Evolutionary conservation across 2,113 vertebrate species (phyloP).

Genomic region (Neolamprologus modestus): DNA sequence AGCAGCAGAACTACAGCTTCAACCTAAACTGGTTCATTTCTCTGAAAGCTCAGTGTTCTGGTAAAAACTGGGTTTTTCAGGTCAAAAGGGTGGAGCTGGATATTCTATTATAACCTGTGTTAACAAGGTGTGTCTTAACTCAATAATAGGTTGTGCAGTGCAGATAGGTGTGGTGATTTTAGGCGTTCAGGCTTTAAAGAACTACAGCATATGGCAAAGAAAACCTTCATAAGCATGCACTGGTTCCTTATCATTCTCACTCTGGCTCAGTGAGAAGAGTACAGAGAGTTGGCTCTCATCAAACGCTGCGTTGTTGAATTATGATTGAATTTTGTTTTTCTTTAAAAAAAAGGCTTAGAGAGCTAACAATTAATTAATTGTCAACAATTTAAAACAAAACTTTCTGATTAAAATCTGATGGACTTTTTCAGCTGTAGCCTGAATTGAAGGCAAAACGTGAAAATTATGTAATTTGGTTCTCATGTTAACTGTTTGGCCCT

Average conservation of each 20-base stretch:
- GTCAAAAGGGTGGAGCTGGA: not conserved
- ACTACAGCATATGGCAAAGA: not conserved
- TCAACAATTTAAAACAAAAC: not conserved
- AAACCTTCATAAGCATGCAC: not conserved
- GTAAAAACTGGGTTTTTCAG: not conserved
- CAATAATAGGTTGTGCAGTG: not conserved
- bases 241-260: not conserved
- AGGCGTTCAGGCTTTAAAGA: not conserved
- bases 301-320: not conserved
- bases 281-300: not conserved
- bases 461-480: not conserved
- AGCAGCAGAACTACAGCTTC: not conserved
- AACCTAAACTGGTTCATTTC: not conserved
- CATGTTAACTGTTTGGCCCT: not conserved
- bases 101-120: not conserved
- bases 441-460: not conserved
- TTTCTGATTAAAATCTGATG: not conserved
- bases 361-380: not conserved
- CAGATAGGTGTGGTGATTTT: not conserved
- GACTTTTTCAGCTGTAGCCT: not conserved
- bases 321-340: not conserved
- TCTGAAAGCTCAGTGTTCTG: not conserved
- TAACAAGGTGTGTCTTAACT: not conserved
- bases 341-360: rapidly evolving
- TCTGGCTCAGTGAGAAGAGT: not conserved